Base-by-base conservation (phyloP, 1,140 invertebrate species). In the Cydia pomonella region DNA sequence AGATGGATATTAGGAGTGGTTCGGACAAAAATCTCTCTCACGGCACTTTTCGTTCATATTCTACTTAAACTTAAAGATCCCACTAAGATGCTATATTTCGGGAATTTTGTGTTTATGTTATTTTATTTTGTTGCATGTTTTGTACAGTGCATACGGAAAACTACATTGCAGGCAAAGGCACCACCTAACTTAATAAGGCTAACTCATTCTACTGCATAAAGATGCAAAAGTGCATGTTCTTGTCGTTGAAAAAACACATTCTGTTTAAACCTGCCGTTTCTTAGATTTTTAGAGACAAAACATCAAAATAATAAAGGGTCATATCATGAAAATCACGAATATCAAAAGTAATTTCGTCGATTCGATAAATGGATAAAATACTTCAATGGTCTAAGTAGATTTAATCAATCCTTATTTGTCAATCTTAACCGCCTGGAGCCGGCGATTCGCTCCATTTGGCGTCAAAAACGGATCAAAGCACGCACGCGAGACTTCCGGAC, bases 391-490 rank as follows among this genome's bases (percentile, higher is more conserved):
- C 9, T 59, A 23, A 59, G 50, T 12, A 59, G 7, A 69, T 69
- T n/a, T 38, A 18, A 33, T 69, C 64, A 33, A 41, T 33, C 64
- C 64, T 18, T 69, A 33, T 69, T 69, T 69, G 64, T 69, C 64
- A 69, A 69, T 69, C 64, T n/a, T 33, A 69, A 69, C 29, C 29
- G 64, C 9, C 64, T 69, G 64, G 29, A 69, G 83, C 78, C 76
- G 79, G 76, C 80, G 83, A 84, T 80, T 79, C 76, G 80, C 72
- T 82, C 84, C 85, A 89, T 87, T 88, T 88, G 85, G 77, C 76
- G 76, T 80, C 76, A 59, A 79, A 81, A 91, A 90, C 89, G 89
- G 89, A 91, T 91, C 87, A 91, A 89, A 89, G 84, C 80, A 71
- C 75, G 75, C 77, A 82, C 79, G 80, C 76, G 82, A 84, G 72